Conservation (phyloP, 2,888 invertebrate genomes). For the Punctoribates punctum region DNA sequence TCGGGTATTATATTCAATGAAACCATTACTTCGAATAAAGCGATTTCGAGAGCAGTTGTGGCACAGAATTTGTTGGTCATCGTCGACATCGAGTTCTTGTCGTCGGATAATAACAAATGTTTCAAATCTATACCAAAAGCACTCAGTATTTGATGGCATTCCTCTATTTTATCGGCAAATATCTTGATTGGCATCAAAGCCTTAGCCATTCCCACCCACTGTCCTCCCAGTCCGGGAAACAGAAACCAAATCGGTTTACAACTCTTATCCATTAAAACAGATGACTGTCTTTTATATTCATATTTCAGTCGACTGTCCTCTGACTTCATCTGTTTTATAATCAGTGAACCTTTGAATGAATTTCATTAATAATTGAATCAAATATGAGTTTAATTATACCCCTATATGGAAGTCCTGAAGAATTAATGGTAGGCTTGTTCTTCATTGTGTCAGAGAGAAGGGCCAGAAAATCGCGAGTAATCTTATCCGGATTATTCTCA, state of each 20-base stretch:
- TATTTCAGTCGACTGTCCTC: no score
- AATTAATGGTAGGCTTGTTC: background rate
- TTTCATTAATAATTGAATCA: background rate
- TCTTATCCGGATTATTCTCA: slow-evolving; percentile 56
- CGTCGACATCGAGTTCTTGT: slow-evolving; percentile 72
- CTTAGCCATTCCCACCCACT: slow-evolving; percentile 24
- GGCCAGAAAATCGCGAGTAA: slow-evolving; percentile 64
- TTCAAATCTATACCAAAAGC: slow-evolving; percentile 23
- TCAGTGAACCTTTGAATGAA: background rate
- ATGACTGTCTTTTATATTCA: background rate
- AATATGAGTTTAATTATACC: slow-evolving; percentile 54
- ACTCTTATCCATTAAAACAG: background rate
- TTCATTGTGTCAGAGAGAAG: slow-evolving; percentile 71
- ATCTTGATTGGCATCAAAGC: slow-evolving; percentile 32
- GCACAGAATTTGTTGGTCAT: slow-evolving; percentile 70
- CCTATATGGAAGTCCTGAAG: slow-evolving; percentile 56
- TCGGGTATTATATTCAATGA: slow-evolving; percentile 56
- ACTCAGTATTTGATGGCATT: slow-evolving; percentile 12
- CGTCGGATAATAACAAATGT: slow-evolving; percentile 16
- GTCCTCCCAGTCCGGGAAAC: slow-evolving; percentile 67
- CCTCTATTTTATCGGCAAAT: slow-evolving; percentile 14
- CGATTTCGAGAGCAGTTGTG: slow-evolving; percentile 58
- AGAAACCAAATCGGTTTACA: slow-evolving; percentile 82
- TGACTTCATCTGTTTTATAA: background rate
- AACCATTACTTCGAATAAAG: slow-evolving; percentile 40